phyloP scores from a whole-genome alignment of 2,113 vertebrate species.

The Varanus salvator region DNA sequence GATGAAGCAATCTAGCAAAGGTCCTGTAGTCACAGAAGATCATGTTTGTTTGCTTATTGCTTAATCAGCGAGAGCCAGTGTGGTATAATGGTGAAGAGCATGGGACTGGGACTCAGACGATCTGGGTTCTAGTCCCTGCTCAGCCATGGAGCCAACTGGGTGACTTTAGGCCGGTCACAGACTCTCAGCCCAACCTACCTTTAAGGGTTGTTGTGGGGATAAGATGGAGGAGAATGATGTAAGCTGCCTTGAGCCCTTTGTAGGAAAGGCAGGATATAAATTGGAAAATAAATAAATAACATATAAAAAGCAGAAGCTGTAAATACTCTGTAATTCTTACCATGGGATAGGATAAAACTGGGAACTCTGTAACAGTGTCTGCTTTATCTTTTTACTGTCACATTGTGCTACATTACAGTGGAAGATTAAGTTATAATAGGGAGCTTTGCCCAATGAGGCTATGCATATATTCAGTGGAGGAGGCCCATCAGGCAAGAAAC shows the following conservation, averaged over 20 bases:
- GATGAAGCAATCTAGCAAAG: background rate
- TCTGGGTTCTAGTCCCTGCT: too few species aligned
- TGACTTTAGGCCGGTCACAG: too few species aligned
- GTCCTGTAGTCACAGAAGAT: background rate
- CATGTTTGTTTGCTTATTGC: slow-evolving; percentile 12
- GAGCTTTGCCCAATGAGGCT: slow-evolving; percentile 6
- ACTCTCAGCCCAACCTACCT: too few species aligned
- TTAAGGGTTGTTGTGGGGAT: too few species aligned
- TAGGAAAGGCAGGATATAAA: too few species aligned
- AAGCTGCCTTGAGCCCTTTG: too few species aligned
- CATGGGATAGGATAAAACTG: slow-evolving; percentile 10
- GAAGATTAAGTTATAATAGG: slow-evolving; percentile 32
- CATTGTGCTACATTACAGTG: background rate
- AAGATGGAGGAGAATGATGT: too few species aligned
- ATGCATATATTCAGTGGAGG: background rate
- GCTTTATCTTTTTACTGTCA: slow-evolving; percentile 27
- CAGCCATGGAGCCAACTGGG: too few species aligned
- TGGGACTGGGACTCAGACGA: too few species aligned
- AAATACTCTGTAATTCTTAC: slow-evolving; percentile 29
- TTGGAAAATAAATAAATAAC: too few species aligned
- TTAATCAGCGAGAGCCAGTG: background rate
- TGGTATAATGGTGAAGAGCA: too few species aligned
- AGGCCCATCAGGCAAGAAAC: background rate
- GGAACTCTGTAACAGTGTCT: slow-evolving; percentile 27
- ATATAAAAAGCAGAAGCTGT: slow-evolving; percentile 1